Evolutionary conservation across 2,113 vertebrate genomes (phyloP).

Genomic region (Caranx melampygus): DNA sequence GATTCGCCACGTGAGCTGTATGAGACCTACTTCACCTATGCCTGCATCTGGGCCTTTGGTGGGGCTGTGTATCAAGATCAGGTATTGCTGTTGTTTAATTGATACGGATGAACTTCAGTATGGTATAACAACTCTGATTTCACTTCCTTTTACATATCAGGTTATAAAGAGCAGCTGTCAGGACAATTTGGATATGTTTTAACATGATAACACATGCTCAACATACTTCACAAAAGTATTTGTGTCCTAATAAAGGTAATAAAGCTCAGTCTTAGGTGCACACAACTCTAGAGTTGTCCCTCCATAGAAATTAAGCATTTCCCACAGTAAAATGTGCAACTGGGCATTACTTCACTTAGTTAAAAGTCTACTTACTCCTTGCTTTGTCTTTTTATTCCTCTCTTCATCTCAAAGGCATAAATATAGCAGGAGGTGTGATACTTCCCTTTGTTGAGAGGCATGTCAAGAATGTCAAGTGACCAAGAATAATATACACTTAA

Average conservation of each 20-base stretch:
- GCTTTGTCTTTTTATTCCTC: slow-evolving; percentile 16
- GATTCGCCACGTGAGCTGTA: slow-evolving; percentile 85
- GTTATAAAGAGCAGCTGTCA: background rate
- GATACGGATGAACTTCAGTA: background rate
- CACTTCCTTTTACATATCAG: background rate
- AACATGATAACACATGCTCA: background rate
- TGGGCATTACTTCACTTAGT: background rate
- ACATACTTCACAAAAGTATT: background rate
- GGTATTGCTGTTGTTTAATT: slow-evolving; percentile 51
- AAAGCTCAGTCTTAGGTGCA: background rate
- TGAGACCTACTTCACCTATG: slow-evolving; percentile 87
- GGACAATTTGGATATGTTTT: background rate
- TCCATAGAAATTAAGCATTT: background rate
- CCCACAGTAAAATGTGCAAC: background rate
- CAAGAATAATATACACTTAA: slow-evolving; percentile 17
- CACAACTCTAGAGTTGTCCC: background rate
- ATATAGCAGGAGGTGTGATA: background rate
- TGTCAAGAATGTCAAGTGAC: slow-evolving; percentile 25
- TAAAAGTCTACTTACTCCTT: slow-evolving; percentile 3
- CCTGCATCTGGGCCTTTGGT: slow-evolving; percentile 86
- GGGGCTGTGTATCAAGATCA: slow-evolving; percentile 86
- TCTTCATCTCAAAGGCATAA: background rate
- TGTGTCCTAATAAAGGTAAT: background rate
- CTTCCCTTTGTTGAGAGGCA: background rate
- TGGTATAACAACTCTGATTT: background rate